A percentile compares a stretch with the other conserved stretches of the same genome.
phyloP scores from a whole-genome alignment of 2,113 vertebrate species.

The Scomber scombrus region DNA sequence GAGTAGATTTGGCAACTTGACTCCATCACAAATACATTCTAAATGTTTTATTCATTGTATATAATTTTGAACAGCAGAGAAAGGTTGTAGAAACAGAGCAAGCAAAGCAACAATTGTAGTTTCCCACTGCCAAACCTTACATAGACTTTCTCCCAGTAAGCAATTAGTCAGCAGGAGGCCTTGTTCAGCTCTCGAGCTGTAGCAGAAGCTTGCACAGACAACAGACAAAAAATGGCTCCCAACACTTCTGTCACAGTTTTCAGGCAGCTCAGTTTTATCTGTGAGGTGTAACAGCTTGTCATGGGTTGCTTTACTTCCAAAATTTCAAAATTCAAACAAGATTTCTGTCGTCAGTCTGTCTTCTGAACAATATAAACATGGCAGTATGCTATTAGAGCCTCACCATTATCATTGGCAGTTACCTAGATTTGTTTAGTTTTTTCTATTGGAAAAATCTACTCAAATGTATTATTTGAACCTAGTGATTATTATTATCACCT shows the following conservation, averaged over 20 bases:
- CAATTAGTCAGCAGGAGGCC: constrained; percentile 80
- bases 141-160: constrained; percentile 68
- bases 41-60: constrained; percentile 61
- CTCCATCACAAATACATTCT: constrained; percentile 20
- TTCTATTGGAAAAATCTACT: too few species aligned
- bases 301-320: constrained; percentile 36
- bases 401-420: constrained; percentile 3
- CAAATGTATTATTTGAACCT: too few species aligned
- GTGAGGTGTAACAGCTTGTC: constrained; percentile 59
- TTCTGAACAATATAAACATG: constrained; percentile 22
- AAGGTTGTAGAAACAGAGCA: constrained; percentile 45
- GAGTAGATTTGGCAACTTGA: constrained; percentile 34
- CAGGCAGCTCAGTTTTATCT: constrained; percentile 33
- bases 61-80: constrained; percentile 50
- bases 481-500: not conserved
- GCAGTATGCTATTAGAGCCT: not conserved
- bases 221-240: constrained; percentile 51
- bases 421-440: not conserved
- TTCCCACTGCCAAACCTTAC: constrained; percentile 62
- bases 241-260: constrained; percentile 51
- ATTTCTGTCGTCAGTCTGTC: constrained; percentile 15
- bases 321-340: constrained; percentile 26
- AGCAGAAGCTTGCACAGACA: constrained; percentile 65
- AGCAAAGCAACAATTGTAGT: constrained; percentile 51
- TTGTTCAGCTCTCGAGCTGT: constrained; percentile 62